A percentile compares a stretch with the other conserved stretches of the same genome.
These are phyloP conservation scores for Drosophila mercatorum DNA, from an alignment of 2,888 invertebrate species.

Conservation along the genomic window DNA sequence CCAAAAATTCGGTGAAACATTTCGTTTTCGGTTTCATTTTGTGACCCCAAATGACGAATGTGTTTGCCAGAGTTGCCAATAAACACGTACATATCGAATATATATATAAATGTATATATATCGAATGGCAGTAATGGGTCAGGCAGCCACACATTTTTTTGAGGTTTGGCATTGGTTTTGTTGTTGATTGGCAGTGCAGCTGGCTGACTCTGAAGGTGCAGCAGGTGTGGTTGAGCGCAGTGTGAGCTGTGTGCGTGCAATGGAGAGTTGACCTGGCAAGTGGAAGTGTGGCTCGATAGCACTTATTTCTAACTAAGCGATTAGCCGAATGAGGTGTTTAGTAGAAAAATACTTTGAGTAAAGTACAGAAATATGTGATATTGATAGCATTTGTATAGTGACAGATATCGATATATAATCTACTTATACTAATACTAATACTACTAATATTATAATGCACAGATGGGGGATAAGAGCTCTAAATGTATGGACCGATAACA, in stretches of 20 bases:
- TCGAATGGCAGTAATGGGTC: conserved; percentile 63
- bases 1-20: conserved; percentile 27
- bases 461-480: too few species aligned
- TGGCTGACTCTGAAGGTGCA: conserved; percentile 1
- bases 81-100: conserved; percentile 65
- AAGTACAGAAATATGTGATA: neutral
- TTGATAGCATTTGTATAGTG: neutral
- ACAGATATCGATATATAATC: too few species aligned
- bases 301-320: neutral
- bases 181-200: conserved; percentile 28
- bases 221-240: neutral
- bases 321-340: neutral
- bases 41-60: conserved; percentile 64
- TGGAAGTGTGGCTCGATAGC: conserved; percentile 4
- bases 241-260: neutral
- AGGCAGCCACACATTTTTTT: conserved; percentile 17
- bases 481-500: too few species aligned
- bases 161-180: conserved; percentile 35
- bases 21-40: conserved; percentile 49
- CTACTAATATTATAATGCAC: too few species aligned
- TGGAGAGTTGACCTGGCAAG: neutral
- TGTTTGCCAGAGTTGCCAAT: conserved; percentile 59
- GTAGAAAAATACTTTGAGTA: neutral
- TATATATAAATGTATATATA: conserved; percentile 12
- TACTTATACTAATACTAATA: too few species aligned